Evolutionary conservation across 2,113 vertebrate species (phyloP).

Genomic region (Daphoenositta chrysoptera): DNA sequence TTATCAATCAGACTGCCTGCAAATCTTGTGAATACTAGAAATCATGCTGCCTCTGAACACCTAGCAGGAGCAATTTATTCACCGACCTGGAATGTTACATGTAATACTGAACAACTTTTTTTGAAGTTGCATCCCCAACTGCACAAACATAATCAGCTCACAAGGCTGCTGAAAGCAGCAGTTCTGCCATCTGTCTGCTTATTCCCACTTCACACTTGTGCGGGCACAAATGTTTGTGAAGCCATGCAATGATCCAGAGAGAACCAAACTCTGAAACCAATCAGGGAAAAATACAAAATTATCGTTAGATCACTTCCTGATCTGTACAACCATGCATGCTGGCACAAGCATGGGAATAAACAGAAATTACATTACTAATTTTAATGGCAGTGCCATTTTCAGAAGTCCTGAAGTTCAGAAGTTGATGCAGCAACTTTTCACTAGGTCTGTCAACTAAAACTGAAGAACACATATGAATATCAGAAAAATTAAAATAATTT

Average conservation of each 20-base stretch:
- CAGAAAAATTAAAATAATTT: not conserved
- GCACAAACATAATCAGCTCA: constrained; percentile 54
- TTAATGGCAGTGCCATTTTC: not conserved
- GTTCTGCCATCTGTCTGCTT: constrained; percentile 65
- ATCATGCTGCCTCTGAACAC: not conserved
- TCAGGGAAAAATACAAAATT: not conserved
- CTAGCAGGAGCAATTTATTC: not conserved
- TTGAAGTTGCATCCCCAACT: constrained; percentile 25
- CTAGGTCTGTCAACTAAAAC: not conserved
- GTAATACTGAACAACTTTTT: constrained; percentile 16
- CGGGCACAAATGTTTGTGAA: constrained; percentile 41
- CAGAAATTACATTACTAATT: not conserved
- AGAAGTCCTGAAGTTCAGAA: not conserved
- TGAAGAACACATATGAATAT: not conserved
- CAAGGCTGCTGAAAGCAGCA: constrained; percentile 60
- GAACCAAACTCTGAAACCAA: not conserved
- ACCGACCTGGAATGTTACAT: not conserved
- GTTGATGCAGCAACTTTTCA: not conserved
- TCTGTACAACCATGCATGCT: not conserved
- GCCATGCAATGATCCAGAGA: not conserved
- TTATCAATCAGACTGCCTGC: not conserved
- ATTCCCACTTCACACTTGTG: constrained; percentile 43
- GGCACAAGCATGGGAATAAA: not conserved
- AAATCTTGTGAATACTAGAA: not conserved
- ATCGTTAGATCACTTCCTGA: not conserved